A percentile compares a stretch with the other conserved stretches of the same genome.
These are phyloP conservation scores for Siphamia tubifer DNA, from an alignment of 2,113 vertebrate species.

Conservation along the genomic window DNA sequence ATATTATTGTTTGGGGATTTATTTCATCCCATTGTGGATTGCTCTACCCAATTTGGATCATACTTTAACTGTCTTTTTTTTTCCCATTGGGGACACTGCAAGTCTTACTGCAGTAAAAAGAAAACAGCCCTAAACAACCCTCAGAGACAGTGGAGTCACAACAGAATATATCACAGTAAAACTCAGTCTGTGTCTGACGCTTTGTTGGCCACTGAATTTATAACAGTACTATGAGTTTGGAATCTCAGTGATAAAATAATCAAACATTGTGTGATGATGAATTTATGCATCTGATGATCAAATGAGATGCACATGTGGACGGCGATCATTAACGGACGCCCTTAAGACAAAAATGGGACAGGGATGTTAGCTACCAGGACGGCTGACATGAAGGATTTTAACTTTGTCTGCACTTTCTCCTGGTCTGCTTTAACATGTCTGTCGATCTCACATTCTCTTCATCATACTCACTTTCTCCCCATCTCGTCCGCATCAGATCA, in stretches of 20 bases:
- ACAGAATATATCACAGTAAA: background rate
- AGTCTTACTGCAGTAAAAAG: background rate
- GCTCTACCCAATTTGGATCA: background rate
- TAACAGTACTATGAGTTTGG: slow-evolving; percentile 5
- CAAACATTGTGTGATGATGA: background rate
- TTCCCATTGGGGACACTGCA: background rate
- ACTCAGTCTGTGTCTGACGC: slow-evolving; percentile 12
- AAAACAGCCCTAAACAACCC: background rate
- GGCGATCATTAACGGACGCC: slow-evolving; percentile 19
- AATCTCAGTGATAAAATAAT: slow-evolving; percentile 1
- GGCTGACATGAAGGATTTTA: background rate
- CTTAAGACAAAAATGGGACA: background rate
- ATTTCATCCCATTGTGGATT: background rate
- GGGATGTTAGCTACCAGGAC: slow-evolving; percentile 8
- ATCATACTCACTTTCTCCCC: slow-evolving; percentile 21
- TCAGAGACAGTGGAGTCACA: background rate
- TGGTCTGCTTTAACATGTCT: background rate
- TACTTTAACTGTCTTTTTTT: background rate
- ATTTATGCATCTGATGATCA: background rate
- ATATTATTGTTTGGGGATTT: background rate
- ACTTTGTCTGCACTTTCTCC: background rate
- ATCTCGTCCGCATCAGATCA: slow-evolving; percentile 52
- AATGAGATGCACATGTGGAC: background rate
- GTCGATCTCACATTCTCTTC: background rate
- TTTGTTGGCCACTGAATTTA: slow-evolving; percentile 2